Evolutionary conservation across 2,888 invertebrate genomes (phyloP).

Genomic region (Euplexia lucipara): DNA sequence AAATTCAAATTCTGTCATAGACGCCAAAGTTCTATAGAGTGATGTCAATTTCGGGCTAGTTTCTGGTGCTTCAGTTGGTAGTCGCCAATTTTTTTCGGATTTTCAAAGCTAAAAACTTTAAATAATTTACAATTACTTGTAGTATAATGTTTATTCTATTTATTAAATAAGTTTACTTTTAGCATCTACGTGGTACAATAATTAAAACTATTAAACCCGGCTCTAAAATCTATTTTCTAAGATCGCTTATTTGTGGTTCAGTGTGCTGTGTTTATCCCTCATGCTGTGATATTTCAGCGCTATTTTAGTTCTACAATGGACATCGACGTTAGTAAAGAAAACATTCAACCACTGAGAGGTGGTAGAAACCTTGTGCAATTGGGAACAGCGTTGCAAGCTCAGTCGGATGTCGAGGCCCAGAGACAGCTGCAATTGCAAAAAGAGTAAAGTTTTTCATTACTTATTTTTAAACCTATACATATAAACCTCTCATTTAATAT

Average conservation of each 20-base stretch:
- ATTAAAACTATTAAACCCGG: slow-evolving; percentile 57
- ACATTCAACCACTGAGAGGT: slow-evolving; percentile 97
- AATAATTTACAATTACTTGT: slow-evolving; percentile 62
- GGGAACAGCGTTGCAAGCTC: slow-evolving; percentile 95
- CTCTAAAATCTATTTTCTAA: slow-evolving; percentile 69
- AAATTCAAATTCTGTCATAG: slow-evolving; percentile 85
- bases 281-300: slow-evolving; percentile 83
- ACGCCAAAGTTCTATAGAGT: slow-evolving; percentile 76
- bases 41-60: slow-evolving; percentile 86
- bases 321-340: slow-evolving; percentile 96
- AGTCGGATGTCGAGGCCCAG: slow-evolving; percentile 93
- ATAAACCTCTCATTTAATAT: slow-evolving; percentile 19
- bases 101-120: slow-evolving; percentile 77
- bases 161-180: slow-evolving; percentile 59
- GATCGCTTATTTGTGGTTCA: slow-evolving; percentile 81
- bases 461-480: slow-evolving; percentile 32
- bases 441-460: slow-evolving; percentile 90
- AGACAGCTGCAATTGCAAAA: slow-evolving; percentile 93
- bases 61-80: slow-evolving; percentile 87
- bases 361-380: slow-evolving; percentile 96
- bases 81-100: slow-evolving; percentile 84
- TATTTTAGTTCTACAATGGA: slow-evolving; percentile 91
- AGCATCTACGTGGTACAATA: slow-evolving; percentile 59
- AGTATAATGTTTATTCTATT: slow-evolving; percentile 59
- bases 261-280: slow-evolving; percentile 85